These are phyloP conservation scores for Dryadula phaetusa DNA, from an alignment of 2,888 invertebrate genomes.

Conservation along the genomic window DNA sequence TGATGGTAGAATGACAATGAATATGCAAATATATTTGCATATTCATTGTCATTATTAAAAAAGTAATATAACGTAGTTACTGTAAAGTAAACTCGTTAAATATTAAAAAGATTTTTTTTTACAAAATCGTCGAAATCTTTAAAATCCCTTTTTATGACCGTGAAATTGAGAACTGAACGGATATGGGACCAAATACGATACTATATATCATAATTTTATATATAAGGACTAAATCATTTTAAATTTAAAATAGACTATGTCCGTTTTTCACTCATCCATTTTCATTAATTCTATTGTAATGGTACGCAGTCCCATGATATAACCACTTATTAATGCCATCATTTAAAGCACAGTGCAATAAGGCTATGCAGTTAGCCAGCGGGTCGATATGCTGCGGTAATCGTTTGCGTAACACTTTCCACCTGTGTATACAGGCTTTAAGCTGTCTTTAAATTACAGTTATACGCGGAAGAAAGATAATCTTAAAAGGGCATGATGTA, in stretches of 20 bases:
- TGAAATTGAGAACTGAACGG: no score
- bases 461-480: conserved; percentile 46
- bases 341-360: conserved; percentile 43
- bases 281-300: conserved; percentile 1
- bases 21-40: conserved; percentile 13
- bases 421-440: conserved; percentile 59
- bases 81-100: background rate
- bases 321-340: background rate
- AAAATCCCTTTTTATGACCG: no score
- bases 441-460: conserved; percentile 67
- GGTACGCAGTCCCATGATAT: conserved; percentile 1
- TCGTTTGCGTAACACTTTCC: conserved; percentile 60
- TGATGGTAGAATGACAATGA: conserved; percentile 4
- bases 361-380: conserved; percentile 53
- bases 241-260: background rate
- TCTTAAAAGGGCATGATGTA: conserved; percentile 16
- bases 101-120: background rate
- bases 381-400: conserved; percentile 71
- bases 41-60: conserved; percentile 6
- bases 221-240: background rate
- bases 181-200: background rate
- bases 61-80: background rate
- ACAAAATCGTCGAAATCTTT: no score
- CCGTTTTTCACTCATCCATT: background rate
- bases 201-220: background rate